Percentiles rank a stretch among this genome's conserved stretches.
These are phyloP conservation scores for Salvelinus namaycush DNA, from an alignment of 2,113 vertebrate genomes.

Conservation along the genomic window DNA sequence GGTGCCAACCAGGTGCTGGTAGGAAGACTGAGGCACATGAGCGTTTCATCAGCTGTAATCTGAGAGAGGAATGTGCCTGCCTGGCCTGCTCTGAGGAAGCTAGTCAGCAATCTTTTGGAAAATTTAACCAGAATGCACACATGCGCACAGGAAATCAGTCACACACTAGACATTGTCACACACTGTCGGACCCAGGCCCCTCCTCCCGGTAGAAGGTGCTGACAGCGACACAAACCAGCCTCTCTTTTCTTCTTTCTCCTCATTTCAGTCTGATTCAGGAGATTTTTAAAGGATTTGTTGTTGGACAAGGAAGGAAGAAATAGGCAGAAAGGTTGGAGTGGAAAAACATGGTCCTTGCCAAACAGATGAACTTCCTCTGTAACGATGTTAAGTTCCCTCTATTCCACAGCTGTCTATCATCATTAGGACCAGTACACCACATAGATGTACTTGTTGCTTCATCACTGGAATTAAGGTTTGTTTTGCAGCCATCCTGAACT, in stretches of 20 bases:
- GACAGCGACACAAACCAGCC: conserved; percentile 40
- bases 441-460: background rate
- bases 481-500: no score
- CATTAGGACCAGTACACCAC: background rate
- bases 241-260: conserved; percentile 4
- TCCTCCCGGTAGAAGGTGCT: background rate
- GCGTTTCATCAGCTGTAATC: conserved; percentile 71
- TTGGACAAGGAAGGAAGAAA: background rate
- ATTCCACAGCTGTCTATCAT: background rate
- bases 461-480: background rate
- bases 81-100: conserved; percentile 58
- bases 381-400: background rate
- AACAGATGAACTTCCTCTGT: conserved; percentile 19
- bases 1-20: conserved; percentile 57
- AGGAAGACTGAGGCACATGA: conserved; percentile 59
- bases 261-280: conserved; percentile 22
- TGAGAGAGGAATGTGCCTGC: conserved; percentile 46
- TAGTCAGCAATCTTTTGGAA: conserved; percentile 69
- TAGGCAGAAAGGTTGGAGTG: conserved; percentile 29
- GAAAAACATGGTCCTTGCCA: conserved; percentile 57
- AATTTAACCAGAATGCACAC: conserved; percentile 50
- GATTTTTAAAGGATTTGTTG: conserved; percentile 16
- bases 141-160: no score
- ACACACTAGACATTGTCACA: conserved; percentile 59
- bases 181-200: conserved; percentile 5